Evolutionary conservation across 2,888 invertebrate species (phyloP), one percentile per base, ranked within the genome.

Genomic region (Aspidiotus destructor): DNA sequence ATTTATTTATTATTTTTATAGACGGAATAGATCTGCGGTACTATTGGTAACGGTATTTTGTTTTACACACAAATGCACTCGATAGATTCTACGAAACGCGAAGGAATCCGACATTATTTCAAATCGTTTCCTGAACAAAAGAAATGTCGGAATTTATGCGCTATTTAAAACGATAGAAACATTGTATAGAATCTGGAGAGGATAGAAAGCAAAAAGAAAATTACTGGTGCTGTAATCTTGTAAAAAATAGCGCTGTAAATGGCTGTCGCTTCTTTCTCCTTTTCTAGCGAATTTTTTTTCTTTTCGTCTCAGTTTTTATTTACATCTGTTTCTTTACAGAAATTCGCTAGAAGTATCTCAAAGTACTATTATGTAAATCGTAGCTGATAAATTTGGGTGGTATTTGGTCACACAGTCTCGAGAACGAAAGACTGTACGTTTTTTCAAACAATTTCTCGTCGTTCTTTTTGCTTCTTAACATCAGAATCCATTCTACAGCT

Each of bases 281-380:
- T 28, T 28, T 28, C 28, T 28, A 28, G 28, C 5, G 5, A 28
- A 5, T 28, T 28, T 28, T 28, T 28, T 48, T 48, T 48, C 48
- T 48, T 48, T 48, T 48, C 28, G 28, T 5, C 28, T 28, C 28
- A 28, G 28, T 48, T n/a, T 48, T 48, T 48, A 48, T 48, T 48
- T 48, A 48, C 48, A 11, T 11, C 48, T n/a, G n/a, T 65, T 58
- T 44, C 58, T 58, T 44, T 54, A n/a, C n/a, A 48, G 57, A 44
- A 17, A 57, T 44, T 48, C 55, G 40, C 48, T 65, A 42, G 48
- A 65, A 65, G 65, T 44, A 65, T 55, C 57, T 65, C 58, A 13
- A 17, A 65, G 58, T 48, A 58, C 58, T 44, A 65, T 65, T 65
- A 65, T 65, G 65, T 65, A 65, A 65, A 65, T 65, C 57, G 57